Evolutionary conservation across 2,113 vertebrate genomes (phyloP).

Genomic region (Ictalurus punctatus): DNA sequence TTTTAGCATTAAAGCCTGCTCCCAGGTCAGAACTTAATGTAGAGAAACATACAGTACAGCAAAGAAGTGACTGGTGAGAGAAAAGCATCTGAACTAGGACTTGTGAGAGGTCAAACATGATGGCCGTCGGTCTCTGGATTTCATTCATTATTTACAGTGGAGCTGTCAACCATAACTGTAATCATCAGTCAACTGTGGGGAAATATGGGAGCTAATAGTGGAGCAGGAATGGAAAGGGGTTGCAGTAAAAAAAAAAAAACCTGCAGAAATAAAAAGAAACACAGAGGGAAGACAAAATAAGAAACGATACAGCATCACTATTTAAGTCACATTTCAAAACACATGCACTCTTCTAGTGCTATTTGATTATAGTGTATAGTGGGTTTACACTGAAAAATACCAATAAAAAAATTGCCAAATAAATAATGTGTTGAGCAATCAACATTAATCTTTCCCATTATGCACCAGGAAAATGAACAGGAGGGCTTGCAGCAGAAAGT

Average conservation of each 20-base stretch:
- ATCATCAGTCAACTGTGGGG: conserved; percentile 32
- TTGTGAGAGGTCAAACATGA: conserved; percentile 61
- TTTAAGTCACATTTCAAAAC: not conserved
- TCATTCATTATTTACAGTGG: conserved; percentile 69
- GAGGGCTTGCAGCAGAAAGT: not conserved
- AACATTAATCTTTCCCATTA: not conserved
- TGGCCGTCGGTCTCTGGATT: conserved; percentile 49
- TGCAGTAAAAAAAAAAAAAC: not conserved
- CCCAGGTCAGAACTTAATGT: not conserved
- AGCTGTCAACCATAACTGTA: conserved; percentile 55
- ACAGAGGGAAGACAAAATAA: not conserved
- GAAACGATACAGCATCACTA: not conserved
- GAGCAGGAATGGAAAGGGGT: not conserved
- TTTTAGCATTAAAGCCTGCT: not conserved
- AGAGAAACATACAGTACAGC: not conserved
- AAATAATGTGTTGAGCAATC: not conserved
- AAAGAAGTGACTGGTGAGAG: not conserved
- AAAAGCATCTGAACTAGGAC: conserved; percentile 39
- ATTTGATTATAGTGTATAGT: not conserved
- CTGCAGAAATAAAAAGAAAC: conserved; percentile 6
- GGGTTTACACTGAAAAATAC: not conserved
- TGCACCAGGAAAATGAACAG: not conserved
- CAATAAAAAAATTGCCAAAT: not conserved
- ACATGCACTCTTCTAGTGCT: not conserved
- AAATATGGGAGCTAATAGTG: not conserved